Conservation (phyloP, 2,113 vertebrate species). For the Hyperoodon ampullatus region DNA sequence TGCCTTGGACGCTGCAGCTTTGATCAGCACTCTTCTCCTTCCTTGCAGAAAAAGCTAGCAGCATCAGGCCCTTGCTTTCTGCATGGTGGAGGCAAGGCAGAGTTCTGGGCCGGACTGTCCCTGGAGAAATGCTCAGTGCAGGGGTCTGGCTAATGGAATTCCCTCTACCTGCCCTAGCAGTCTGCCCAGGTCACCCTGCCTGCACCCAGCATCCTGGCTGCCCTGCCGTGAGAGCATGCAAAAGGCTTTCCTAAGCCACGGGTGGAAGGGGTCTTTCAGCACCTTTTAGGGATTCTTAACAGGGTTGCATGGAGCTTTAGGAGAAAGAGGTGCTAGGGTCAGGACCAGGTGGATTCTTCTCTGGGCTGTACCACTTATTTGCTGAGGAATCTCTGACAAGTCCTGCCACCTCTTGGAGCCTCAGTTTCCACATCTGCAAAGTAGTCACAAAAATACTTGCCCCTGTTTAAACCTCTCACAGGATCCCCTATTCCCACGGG, state of each 20-base stretch:
- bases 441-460: background rate
- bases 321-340: background rate
- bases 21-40: background rate
- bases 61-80: background rate
- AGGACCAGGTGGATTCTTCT: background rate
- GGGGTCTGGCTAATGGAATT: background rate
- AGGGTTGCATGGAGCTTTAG: background rate
- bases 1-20: background rate
- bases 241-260: background rate
- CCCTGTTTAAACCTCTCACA: background rate
- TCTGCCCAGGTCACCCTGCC: background rate
- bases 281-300: background rate
- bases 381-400: background rate
- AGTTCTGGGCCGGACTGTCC: background rate
- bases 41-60: background rate
- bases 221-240: background rate
- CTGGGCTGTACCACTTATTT: background rate
- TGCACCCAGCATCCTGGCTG: background rate
- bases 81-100: background rate
- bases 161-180: background rate
- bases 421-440: constrained; percentile 34
- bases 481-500: background rate
- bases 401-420: background rate
- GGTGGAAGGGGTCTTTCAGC: background rate
- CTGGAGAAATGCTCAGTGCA: background rate